These are phyloP conservation scores for Ichneumoninae sp. DNA, from an alignment of 2,888 invertebrate species.

Conservation along the genomic window DNA sequence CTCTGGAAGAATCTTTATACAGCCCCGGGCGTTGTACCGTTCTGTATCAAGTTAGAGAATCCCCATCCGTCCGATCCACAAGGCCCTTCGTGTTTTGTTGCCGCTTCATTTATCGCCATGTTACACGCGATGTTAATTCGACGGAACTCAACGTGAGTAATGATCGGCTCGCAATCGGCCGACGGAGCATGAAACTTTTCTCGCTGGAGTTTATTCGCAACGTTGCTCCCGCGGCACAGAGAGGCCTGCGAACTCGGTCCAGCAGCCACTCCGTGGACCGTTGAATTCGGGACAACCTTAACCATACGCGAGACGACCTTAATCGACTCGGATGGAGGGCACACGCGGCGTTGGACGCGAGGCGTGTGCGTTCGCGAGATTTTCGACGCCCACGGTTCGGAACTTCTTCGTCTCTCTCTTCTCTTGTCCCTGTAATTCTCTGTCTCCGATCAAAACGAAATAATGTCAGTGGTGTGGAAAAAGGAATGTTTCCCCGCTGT, in stretches of 20 bases:
- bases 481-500: constrained; percentile 26
- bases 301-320: constrained; percentile 68
- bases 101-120: constrained; percentile 74
- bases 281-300: constrained; percentile 68
- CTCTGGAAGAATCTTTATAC: constrained; percentile 5
- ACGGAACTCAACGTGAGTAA: constrained; percentile 75
- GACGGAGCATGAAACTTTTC: constrained; percentile 45
- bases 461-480: constrained; percentile 19
- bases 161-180: constrained; percentile 63
- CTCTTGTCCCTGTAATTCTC: constrained; percentile 45
- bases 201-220: constrained; percentile 41
- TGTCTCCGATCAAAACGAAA: constrained; percentile 42
- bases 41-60: constrained; percentile 4
- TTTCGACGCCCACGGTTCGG: constrained; percentile 56
- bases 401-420: constrained; percentile 18
- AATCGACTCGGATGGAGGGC: constrained; percentile 69
- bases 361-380: constrained; percentile 43
- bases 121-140: constrained; percentile 78
- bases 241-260: constrained; percentile 17
- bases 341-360: constrained; percentile 58
- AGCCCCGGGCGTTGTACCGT: constrained; percentile 16
- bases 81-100: constrained; percentile 16
- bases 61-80: constrained; percentile 4
- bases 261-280: constrained; percentile 26
- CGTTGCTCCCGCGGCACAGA: constrained; percentile 29